Conservation (phyloP, 2,888 invertebrate genomes). For the Eilema depressum region DNA sequence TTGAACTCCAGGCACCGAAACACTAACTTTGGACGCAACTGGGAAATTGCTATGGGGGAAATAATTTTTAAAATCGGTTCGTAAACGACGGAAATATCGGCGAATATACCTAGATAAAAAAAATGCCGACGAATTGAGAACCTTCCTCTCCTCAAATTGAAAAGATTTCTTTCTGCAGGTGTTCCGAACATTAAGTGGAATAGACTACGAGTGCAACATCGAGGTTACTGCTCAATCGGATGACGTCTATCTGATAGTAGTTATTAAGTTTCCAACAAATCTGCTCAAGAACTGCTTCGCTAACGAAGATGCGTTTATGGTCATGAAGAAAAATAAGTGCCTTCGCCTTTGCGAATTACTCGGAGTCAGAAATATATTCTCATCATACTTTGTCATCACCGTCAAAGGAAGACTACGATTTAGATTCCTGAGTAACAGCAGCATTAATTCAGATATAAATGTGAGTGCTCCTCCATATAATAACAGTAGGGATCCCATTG, state of each 20-base stretch:
- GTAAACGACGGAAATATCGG: too few relatives aligned
- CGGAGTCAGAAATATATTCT: constrained; percentile 40
- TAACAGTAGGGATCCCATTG: too few relatives aligned
- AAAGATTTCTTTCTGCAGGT: constrained; percentile 59
- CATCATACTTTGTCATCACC: constrained; percentile 63
- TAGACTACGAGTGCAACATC: constrained; percentile 73
- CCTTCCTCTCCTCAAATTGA: background rate
- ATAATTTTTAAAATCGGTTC: too few relatives aligned
- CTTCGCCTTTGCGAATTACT: constrained; percentile 67
- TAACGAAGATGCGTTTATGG: constrained; percentile 67
- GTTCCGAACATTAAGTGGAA: constrained; percentile 66
- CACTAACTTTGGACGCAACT: too few relatives aligned
- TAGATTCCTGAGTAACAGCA: constrained; percentile 76
- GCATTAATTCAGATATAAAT: constrained; percentile 74
- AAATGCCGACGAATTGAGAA: too few relatives aligned
- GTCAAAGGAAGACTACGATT: constrained; percentile 65
- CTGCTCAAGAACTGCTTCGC: constrained; percentile 62
- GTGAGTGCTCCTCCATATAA: constrained; percentile 54
- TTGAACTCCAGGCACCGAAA: too few relatives aligned
- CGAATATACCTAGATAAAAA: too few relatives aligned
- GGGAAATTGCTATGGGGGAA: too few relatives aligned
- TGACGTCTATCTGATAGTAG: constrained; percentile 58
- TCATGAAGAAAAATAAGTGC: constrained; percentile 65
- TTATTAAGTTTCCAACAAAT: constrained; percentile 70
- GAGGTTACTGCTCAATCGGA: constrained; percentile 66